Evolutionary conservation across 1,140 invertebrate genomes (phyloP).

Genomic region (Diuraphis noxia): DNA sequence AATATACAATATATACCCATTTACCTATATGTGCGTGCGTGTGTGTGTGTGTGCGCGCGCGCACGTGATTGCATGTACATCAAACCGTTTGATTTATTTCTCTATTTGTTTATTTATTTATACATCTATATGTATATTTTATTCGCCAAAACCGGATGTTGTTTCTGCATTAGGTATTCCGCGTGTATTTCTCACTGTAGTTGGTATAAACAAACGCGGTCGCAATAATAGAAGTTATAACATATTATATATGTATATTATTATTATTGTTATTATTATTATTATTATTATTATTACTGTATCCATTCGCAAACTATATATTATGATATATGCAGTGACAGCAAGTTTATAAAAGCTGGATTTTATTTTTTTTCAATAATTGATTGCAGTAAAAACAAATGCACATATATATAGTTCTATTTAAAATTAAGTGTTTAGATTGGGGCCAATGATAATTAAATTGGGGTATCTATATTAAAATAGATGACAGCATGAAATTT

Average conservation of each 20-base stretch:
- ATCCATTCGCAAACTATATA: neutral
- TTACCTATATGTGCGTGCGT: too few species aligned
- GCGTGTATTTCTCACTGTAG: neutral
- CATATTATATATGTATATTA: neutral
- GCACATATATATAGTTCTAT: neutral
- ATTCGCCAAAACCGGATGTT: conserved; percentile 17
- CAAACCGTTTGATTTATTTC: conserved; percentile 12
- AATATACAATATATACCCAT: neutral
- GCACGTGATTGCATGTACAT: too few species aligned
- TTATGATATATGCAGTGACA: too few species aligned
- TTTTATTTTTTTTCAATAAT: neutral
- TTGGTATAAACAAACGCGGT: neutral
- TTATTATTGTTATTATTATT: neutral
- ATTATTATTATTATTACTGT: neutral
- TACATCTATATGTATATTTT: neutral
- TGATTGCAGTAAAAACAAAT: neutral
- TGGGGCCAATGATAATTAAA: neutral
- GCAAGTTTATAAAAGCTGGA: neutral
- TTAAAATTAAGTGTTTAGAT: neutral
- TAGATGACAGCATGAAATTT: neutral
- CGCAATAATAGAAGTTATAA: neutral
- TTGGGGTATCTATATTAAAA: neutral
- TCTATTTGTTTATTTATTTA: neutral
- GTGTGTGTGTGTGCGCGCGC: too few species aligned
- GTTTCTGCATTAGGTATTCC: neutral